These are phyloP conservation scores for Fukomys damarensis DNA, from an alignment of 2,113 vertebrate species.

Conservation along the genomic window DNA sequence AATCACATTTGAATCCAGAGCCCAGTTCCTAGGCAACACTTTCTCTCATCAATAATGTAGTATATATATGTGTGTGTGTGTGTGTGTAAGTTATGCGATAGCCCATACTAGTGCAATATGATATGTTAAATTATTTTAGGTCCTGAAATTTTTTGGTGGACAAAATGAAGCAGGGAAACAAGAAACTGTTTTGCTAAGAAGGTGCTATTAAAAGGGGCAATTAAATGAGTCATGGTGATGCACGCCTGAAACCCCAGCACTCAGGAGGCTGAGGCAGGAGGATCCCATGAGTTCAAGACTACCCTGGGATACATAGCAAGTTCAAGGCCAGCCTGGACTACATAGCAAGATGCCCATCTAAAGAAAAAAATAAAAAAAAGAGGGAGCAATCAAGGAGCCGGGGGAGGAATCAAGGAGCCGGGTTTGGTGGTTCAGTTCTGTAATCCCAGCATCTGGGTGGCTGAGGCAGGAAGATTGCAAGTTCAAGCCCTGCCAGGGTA, in stretches of 20 bases:
- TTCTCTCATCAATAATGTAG: not conserved
- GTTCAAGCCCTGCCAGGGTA: not conserved
- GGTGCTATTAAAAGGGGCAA: not conserved
- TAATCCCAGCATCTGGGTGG: not conserved
- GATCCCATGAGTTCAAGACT: too few relatives aligned
- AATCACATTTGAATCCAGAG: not conserved
- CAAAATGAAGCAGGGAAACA: not conserved
- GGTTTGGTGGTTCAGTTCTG: not conserved
- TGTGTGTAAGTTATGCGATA: not conserved
- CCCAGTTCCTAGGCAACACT: not conserved
- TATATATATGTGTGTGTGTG: too few relatives aligned
- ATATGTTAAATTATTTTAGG: not conserved
- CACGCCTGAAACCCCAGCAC: too few relatives aligned
- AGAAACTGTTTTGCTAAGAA: not conserved
- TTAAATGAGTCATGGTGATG: too few relatives aligned
- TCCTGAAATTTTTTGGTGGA: not conserved
- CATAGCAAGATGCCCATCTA: too few relatives aligned
- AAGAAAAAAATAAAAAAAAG: too few relatives aligned
- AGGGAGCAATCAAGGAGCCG: not conserved
- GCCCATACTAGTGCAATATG: not conserved
- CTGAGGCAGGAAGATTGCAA: not conserved
- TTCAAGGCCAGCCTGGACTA: too few relatives aligned
- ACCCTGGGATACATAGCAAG: too few relatives aligned
- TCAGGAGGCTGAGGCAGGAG: too few relatives aligned
- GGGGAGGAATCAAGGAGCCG: not conserved